phyloP scores from a whole-genome alignment of 2,113 vertebrate species.

The Oncorhynchus gorbuscha region DNA sequence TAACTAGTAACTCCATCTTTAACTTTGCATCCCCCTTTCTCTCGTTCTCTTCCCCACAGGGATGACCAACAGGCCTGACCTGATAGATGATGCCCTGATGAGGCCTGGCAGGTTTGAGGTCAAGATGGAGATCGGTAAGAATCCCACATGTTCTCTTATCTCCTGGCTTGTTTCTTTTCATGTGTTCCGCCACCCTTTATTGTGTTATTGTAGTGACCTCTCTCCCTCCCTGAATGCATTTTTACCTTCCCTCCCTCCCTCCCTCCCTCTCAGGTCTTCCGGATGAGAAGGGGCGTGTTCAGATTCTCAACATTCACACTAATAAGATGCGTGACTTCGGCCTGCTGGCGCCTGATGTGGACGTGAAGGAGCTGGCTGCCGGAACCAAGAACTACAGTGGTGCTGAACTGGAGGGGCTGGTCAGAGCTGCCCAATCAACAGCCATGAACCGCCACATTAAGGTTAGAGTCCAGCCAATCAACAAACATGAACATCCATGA shows the following conservation, averaged over 20 bases:
- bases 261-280: slow-evolving; percentile 80
- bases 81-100: slow-evolving; percentile 97
- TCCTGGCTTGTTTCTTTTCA: neutral
- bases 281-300: slow-evolving; percentile 92
- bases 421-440: slow-evolving; percentile 95
- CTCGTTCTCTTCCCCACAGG: slow-evolving; percentile 66
- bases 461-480: slow-evolving; percentile 67
- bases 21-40: neutral
- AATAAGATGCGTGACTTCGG: slow-evolving; percentile 88
- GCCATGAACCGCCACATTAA: slow-evolving; percentile 99
- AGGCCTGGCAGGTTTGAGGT: slow-evolving; percentile 96
- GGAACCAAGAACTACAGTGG: slow-evolving; percentile 99
- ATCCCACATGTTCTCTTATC: neutral
- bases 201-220: neutral
- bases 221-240: neutral
- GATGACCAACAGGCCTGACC: slow-evolving; percentile 98
- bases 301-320: slow-evolving; percentile 97
- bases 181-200: neutral
- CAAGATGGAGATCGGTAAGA: slow-evolving; percentile 97
- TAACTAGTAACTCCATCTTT: neutral
- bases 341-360: slow-evolving; percentile 82
- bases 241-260: neutral
- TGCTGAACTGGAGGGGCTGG: slow-evolving; percentile 93
- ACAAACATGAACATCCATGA: neutral
- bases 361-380: slow-evolving; percentile 83